Evolutionary conservation across 2,888 invertebrate species (phyloP).

Genomic region (Imbricaverruca yamaguchii): DNA sequence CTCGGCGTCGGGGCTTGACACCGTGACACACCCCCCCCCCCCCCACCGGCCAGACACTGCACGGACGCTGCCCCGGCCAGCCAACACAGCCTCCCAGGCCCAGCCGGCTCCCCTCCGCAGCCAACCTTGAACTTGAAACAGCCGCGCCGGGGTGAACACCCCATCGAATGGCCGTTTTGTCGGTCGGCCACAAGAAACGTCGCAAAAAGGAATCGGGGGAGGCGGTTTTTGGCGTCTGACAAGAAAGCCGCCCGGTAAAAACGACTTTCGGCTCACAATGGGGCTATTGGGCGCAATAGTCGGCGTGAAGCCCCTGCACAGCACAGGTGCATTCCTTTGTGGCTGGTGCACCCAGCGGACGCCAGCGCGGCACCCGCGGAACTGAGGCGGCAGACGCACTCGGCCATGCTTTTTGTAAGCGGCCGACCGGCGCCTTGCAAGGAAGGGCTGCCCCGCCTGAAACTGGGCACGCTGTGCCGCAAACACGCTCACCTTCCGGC

Average conservation of each 20-base stretch:
- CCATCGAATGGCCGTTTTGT: not conserved
- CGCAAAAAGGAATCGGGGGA: not conserved
- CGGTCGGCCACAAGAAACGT: not conserved
- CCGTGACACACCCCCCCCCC: too few relatives aligned
- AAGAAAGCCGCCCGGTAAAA: not conserved
- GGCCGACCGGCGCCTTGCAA: too few relatives aligned
- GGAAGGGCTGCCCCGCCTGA: not conserved
- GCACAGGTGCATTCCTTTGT: slow-evolving; percentile 12
- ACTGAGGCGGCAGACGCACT: too few relatives aligned
- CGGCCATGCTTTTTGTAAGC: not conserved
- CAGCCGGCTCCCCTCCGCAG: not conserved
- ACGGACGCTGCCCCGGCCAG: too few relatives aligned
- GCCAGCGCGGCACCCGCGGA: too few relatives aligned
- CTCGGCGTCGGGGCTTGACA: too few relatives aligned
- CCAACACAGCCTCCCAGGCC: not conserved
- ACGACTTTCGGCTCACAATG: slow-evolving; percentile 4
- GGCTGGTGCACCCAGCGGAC: not conserved
- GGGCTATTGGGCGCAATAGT: not conserved
- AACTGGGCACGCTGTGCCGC: not conserved
- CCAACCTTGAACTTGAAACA: slow-evolving; percentile 6
- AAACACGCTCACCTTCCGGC: not conserved
- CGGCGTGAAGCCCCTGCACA: not conserved
- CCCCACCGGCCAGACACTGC: too few relatives aligned
- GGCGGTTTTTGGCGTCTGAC: not conserved
- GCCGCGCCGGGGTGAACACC: not conserved